Conservation (phyloP, 2,113 vertebrate species). For the Leiothrix lutea region DNA sequence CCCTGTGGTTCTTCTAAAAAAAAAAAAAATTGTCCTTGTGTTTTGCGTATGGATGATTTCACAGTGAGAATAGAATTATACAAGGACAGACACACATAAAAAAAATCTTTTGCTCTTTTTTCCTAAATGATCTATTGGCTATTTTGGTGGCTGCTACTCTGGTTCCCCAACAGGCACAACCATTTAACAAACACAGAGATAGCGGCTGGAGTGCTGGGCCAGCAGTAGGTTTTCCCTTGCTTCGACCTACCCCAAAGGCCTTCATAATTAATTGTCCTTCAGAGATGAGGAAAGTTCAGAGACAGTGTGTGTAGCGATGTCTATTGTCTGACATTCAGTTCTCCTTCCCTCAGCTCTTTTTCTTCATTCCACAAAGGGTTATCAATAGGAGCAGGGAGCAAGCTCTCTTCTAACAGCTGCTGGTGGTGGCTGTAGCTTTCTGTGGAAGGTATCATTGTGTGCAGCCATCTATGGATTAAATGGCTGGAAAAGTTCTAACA, state of each 20-base stretch:
- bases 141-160: slow-evolving; percentile 70
- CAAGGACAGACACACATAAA: slow-evolving; percentile 78
- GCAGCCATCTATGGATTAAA: slow-evolving; percentile 62
- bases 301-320: slow-evolving; percentile 75
- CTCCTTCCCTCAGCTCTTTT: slow-evolving; percentile 76
- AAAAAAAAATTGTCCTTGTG: slow-evolving; percentile 77
- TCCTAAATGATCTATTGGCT: slow-evolving; percentile 72
- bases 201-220: slow-evolving; percentile 66
- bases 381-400: slow-evolving; percentile 78
- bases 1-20: slow-evolving; percentile 80
- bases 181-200: slow-evolving; percentile 73
- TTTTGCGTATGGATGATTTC: slow-evolving; percentile 85
- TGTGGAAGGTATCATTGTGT: slow-evolving; percentile 67
- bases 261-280: slow-evolving; percentile 89
- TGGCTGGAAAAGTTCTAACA: slow-evolving; percentile 72
- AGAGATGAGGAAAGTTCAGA: slow-evolving; percentile 84
- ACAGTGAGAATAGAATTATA: slow-evolving; percentile 84
- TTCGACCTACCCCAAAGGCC: slow-evolving; percentile 84
- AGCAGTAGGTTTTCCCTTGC: slow-evolving; percentile 75
- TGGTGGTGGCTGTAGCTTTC: slow-evolving; percentile 68
- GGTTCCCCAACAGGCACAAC: slow-evolving; percentile 73
- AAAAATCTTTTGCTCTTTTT: slow-evolving; percentile 76
- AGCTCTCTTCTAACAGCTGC: slow-evolving; percentile 75
- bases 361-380: slow-evolving; percentile 80
- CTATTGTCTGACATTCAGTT: slow-evolving; percentile 84